Percentiles rank a stretch among this genome's conserved stretches.
Conservation (phyloP, 2,113 vertebrate species). For the Pyxicephalus adspersus region DNA sequence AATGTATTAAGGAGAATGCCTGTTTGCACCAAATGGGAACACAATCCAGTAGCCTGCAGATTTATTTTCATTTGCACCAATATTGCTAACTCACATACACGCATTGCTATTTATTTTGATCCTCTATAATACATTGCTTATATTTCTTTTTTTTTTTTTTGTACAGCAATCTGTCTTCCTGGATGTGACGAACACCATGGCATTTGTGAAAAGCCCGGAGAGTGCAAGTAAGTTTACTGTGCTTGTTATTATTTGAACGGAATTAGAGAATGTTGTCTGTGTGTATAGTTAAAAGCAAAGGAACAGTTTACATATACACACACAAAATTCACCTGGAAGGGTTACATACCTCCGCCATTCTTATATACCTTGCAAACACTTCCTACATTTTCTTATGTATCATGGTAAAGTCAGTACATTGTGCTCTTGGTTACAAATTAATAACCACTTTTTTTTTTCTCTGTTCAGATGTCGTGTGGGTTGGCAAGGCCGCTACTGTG, state of each 20-base stretch:
- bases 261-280: not conserved
- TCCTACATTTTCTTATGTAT: not conserved
- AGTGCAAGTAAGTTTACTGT: conserved; percentile 92
- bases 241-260: not conserved
- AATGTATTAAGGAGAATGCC: conserved; percentile 88
- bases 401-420: not conserved
- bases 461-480: conserved; percentile 90
- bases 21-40: conserved; percentile 68
- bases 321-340: not conserved
- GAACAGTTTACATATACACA: not conserved
- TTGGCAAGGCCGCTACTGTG: conserved; percentile 95
- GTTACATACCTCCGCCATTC: not conserved
- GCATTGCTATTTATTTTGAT: conserved; percentile 21
- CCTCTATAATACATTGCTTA: conserved; percentile 45
- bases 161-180: conserved; percentile 91
- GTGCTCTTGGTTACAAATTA: not conserved
- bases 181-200: conserved; percentile 96
- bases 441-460: conserved; percentile 54
- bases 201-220: conserved; percentile 93
- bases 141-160: conserved; percentile 60
- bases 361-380: not conserved
- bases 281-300: not conserved
- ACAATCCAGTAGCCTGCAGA: conserved; percentile 63
- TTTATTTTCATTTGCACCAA: conserved; percentile 63
- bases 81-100: conserved; percentile 59